Conservation (phyloP, 2,113 vertebrate species). For the Sphaerodactylus townsendi region DNA sequence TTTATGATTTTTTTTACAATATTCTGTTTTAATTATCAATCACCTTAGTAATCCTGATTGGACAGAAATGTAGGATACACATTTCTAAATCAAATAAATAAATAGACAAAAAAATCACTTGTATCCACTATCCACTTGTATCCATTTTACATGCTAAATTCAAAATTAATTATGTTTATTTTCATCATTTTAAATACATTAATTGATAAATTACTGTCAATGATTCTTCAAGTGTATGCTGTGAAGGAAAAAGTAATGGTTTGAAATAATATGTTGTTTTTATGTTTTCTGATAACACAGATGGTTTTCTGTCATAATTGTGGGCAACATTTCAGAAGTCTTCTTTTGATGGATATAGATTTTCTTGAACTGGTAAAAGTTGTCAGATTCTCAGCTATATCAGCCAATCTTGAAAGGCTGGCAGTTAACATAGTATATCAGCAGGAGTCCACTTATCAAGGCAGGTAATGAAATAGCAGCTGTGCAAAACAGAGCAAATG, state of each 20-base stretch:
- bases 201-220: constrained; percentile 33
- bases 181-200: constrained; percentile 12
- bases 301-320: neutral
- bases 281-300: neutral
- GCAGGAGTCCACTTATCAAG: neutral
- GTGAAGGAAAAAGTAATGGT: neutral
- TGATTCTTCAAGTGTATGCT: constrained; percentile 37
- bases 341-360: neutral
- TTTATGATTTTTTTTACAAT: too few relatives aligned
- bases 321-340: neutral
- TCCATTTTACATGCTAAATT: neutral
- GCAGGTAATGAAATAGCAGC: neutral
- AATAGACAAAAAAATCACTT: neutral
- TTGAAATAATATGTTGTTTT: constrained; percentile 33
- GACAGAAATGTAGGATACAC: neutral
- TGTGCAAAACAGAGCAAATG: neutral
- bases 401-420: neutral
- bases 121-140: neutral
- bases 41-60: too few relatives aligned
- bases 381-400: constrained; percentile 18
- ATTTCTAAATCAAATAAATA: neutral
- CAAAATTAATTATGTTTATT: neutral
- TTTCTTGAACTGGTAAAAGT: constrained; percentile 13
- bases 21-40: too few relatives aligned
- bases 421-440: neutral